Conservation (phyloP, 2,797 vertebrate species). For the Fringilla coelebs region DNA sequence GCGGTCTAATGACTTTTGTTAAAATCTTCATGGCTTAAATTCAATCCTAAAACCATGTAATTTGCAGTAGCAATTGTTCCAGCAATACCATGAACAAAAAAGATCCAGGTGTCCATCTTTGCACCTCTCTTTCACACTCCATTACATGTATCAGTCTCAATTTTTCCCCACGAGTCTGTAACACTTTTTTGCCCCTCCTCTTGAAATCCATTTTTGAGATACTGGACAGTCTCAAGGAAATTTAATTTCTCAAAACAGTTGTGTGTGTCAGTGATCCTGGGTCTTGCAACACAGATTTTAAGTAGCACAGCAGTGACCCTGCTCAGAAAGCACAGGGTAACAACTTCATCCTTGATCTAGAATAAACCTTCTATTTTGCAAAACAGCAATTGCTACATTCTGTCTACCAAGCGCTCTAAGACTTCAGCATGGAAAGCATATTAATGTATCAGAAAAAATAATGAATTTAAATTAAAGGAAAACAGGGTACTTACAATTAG, state of each 20-base stretch:
- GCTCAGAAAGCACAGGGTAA: background rate
- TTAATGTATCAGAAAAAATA: background rate
- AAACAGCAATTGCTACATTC: background rate
- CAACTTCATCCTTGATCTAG: background rate
- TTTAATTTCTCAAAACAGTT: background rate
- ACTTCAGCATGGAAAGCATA: background rate
- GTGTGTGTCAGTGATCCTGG: background rate
- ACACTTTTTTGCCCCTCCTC: background rate
- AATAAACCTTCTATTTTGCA: background rate
- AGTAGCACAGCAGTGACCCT: background rate
- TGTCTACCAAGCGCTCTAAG: background rate
- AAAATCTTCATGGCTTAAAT: background rate
- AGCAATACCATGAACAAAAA: background rate
- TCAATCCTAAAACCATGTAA: background rate
- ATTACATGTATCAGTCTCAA: background rate
- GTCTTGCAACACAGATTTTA: background rate
- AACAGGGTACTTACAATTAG: slow-evolving; percentile 86
- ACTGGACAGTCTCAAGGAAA: background rate
- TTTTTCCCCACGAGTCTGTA: background rate
- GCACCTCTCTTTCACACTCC: background rate
- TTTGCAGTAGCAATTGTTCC: background rate
- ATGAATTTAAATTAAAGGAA: background rate
- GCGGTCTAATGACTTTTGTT: background rate
- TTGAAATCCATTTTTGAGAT: background rate
- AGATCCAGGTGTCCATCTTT: background rate